A percentile compares a stretch with the other conserved stretches of the same genome.
Conservation (phyloP, 2,888 invertebrate genomes). For the Melikaiella ostensackeni region DNA sequence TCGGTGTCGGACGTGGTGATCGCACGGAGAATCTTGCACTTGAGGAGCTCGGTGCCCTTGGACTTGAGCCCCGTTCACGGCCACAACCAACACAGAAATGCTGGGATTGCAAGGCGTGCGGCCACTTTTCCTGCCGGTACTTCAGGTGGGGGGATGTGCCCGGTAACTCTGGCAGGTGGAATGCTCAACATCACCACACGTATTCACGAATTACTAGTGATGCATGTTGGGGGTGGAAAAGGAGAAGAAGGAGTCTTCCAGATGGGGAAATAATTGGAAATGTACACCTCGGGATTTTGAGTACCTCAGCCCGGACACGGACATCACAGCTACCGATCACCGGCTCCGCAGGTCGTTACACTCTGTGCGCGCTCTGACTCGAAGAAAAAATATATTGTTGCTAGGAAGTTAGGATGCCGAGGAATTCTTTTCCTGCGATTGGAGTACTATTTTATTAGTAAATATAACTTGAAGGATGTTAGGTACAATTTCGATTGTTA, state of each 20-base stretch:
- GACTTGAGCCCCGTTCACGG: constrained; percentile 76
- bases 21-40: constrained; percentile 55
- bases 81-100: constrained; percentile 76
- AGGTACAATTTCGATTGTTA: background rate
- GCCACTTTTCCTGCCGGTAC: constrained; percentile 73
- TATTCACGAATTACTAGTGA: constrained; percentile 71
- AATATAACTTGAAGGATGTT: background rate
- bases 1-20: constrained; percentile 51
- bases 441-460: background rate
- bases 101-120: constrained; percentile 74
- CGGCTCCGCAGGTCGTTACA: background rate
- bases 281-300: background rate
- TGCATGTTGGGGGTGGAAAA: constrained; percentile 27
- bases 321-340: background rate
- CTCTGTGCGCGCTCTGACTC: background rate
- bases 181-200: constrained; percentile 69
- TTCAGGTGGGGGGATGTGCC: constrained; percentile 67
- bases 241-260: constrained; percentile 16
- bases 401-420: background rate
- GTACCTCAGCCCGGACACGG: background rate
- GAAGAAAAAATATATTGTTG: background rate
- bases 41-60: constrained; percentile 70
- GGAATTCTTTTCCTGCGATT: background rate
- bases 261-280: background rate
- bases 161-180: constrained; percentile 74